Evolutionary conservation across 1,140 invertebrate genomes (phyloP), one percentile per base, ranked within the genome.

Genomic region (Zaprionus inermis): DNA sequence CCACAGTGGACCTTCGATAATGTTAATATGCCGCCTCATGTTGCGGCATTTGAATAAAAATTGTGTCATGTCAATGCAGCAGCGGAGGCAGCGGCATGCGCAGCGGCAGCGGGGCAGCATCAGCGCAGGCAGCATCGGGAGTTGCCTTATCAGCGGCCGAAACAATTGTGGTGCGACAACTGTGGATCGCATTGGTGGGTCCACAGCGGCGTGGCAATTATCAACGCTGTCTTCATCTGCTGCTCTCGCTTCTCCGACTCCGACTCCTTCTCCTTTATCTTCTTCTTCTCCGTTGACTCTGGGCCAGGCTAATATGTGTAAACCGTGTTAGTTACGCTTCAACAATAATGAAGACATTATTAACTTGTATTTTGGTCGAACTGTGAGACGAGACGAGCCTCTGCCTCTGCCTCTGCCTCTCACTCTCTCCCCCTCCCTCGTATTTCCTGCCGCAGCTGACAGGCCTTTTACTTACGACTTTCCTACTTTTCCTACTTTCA

Each of bases 321-420:
- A 91, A 89, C 89, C 89, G 74, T 72, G 75, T 91, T 91, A 91
- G 89, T 78, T 91, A 89, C 89, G 89, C 89, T 91, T 91, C 78
- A 89, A 82, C 74, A 91, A 91, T 91, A 89, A 91, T 91, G 89
- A 91, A 91, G 88, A 91, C 89, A 91, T 91, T 91, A 91, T 91
- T 91, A 91, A 91, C 89, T 91, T 83, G 77, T 79, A 91, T 91
- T 76, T 70, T 78, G 58, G 60, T 61, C 57, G 24, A 63, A 34
- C 65, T 56, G 38, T 61, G 65, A 51, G 71, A 38, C 52, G 24
- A 51, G 71, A 30, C 41, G 32, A 57, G 61, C 61, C 66, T 55
- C 38, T 58, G 0, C 3, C 41, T 30, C 18, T 1, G 18, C 12
- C n/a, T 36, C 57, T 59, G 22, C 22, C 54, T 18, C 58, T 60